Base-by-base conservation (phyloP, 2,888 invertebrate genomes). In the Allolobophora icterica region DNA sequence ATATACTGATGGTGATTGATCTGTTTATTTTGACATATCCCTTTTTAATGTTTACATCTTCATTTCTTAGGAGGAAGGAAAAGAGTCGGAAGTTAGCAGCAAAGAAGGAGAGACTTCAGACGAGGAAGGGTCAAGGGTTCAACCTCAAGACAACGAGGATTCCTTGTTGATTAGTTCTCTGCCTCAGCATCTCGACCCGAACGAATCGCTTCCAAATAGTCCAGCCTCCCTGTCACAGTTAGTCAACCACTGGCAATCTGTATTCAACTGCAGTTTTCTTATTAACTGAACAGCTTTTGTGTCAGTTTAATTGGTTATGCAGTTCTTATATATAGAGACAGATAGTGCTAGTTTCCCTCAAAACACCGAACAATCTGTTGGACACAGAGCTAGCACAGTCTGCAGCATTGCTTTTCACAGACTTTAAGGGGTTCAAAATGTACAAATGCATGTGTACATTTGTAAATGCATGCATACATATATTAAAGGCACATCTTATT, bases 191-290 rank as follows among this genome's bases (percentile, higher is more conserved):
- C 89, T 91, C n/a, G 91, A 90, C 38, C 89, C 84, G 30, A 90
- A 52, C 40, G 97, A 97, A 94, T 97, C 97, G 30, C 96, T 97
- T 91, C 97, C 97, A 6, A 97, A 96, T 94, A 96, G 96, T 91
- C 96, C 96, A 45, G 94, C 95, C 30, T 94, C 95, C 19, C 92
- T 94, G 40, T 91, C 89, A 89, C 89, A 89, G 91, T 91, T 11
- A 84, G 91, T 91, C 33, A n/a, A 83, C 11, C 71, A 71, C 71
- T 71, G 71, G 30, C 52, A 52, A 6, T 52, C 52, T 45, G 21
- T 21, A 52, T 71, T 71, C 15, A n/a, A n/a, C 8, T n/a, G n/a
- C 71, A 71, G 71, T n/a, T 71, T 58, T 58, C 4, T 24, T 30
- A 13, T 24, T 58, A 30, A 58, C 58, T 58, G 58, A 24, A 30